phyloP scores from a whole-genome alignment of 2,797 vertebrate species.

The Chiroxiphia lanceolata region DNA sequence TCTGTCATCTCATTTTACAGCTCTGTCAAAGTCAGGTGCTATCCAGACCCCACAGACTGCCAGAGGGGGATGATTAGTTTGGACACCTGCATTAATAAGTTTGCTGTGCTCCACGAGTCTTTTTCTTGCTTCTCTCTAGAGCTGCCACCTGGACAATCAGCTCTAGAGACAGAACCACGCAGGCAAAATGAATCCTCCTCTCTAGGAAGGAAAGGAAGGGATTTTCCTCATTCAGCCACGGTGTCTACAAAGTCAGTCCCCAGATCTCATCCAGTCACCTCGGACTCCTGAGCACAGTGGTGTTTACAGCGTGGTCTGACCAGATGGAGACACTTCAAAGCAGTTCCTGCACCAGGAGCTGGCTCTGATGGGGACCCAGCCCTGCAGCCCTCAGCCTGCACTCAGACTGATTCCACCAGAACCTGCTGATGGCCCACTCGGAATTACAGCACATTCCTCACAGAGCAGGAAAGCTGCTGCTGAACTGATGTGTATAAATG shows the following conservation, averaged over 20 bases:
- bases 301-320: background rate
- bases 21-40: background rate
- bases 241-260: background rate
- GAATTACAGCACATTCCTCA: background rate
- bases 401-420: background rate
- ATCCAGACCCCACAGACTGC: background rate
- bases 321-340: background rate
- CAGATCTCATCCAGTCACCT: background rate
- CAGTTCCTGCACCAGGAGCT: background rate
- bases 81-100: background rate
- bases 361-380: background rate
- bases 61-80: background rate
- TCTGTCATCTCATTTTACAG: background rate
- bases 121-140: background rate
- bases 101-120: background rate
- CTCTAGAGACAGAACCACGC: background rate
- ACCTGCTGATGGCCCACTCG: background rate
- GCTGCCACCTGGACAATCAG: background rate
- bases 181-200: background rate
- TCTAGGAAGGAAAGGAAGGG: background rate
- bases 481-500: background rate
- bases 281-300: rapidly evolving
- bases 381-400: background rate
- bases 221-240: background rate
- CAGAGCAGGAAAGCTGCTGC: background rate